phyloP scores from a whole-genome alignment of 2,888 invertebrate species.

The Pemphredon lugubris region DNA sequence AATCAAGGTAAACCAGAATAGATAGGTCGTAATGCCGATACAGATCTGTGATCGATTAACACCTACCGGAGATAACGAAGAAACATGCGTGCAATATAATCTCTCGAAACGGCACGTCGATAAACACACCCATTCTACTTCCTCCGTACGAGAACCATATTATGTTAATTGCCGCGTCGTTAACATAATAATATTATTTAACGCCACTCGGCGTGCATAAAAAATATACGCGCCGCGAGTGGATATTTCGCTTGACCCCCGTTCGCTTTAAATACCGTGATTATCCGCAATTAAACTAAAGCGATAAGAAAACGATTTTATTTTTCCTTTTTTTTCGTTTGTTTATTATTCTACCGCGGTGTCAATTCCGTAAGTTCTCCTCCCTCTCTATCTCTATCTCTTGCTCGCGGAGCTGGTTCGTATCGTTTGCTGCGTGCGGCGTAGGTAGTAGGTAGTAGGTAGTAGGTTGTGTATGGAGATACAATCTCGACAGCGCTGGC shows the following conservation, averaged over 20 bases:
- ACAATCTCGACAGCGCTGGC: constrained; percentile 63
- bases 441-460: constrained; percentile 33
- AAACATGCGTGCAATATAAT: constrained; percentile 66
- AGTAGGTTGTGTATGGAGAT: constrained; percentile 60
- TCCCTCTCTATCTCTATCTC: constrained; percentile 9
- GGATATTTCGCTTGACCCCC: not conserved
- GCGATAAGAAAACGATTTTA: no score
- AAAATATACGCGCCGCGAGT: constrained; percentile 4
- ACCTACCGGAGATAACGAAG: constrained; percentile 65
- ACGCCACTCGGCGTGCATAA: constrained; percentile 23
- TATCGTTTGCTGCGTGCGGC: constrained; percentile 15
- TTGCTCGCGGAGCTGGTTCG: constrained; percentile 9
- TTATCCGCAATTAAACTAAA: not conserved
- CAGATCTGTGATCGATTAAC: constrained; percentile 70
- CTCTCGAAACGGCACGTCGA: constrained; percentile 54
- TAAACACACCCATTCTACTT: constrained; percentile 40
- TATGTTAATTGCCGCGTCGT: constrained; percentile 49
- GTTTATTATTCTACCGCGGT: not conserved
- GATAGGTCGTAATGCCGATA: constrained; percentile 54
- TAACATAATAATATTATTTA: constrained; percentile 50
- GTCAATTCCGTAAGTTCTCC: not conserved
- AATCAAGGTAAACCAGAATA: constrained; percentile 18
- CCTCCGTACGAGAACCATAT: constrained; percentile 47
- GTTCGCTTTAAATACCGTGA: no score
- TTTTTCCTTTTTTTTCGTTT: constrained; percentile 1